Base-by-base conservation (phyloP, 1,140 invertebrate genomes). In the Latrodectus geometricus region DNA sequence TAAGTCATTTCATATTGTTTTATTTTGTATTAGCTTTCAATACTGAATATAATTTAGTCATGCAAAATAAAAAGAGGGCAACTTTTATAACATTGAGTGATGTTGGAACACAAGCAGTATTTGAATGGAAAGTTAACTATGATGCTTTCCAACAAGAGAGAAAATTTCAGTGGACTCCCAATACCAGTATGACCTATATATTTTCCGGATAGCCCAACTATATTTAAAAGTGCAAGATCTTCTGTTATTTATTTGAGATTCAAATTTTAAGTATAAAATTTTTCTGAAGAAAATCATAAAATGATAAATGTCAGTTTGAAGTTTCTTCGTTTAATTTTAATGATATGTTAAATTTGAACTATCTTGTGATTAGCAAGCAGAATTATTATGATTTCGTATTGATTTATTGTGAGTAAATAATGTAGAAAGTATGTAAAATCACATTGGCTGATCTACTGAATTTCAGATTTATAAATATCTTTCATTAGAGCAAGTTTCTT, bases 61-160 rank as follows among this genome's bases (percentile, higher is more conserved):
- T 75, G 73, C 73, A 75, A 75, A 75, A 75, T 75, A 54, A 50
- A 75, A 75, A 49, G 20, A 8, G 73, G n/a, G 50, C 49, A 20
- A 75, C 20, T 20, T 52, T 75, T 50, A 15, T 50, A 48, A 48
- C 23, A 17, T 54, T 75, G 50, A 75, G 20, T 75, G 17, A 54
- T 54, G 50, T 75, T 54, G 73, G 73, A 50, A 50, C 50, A 9
- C 73, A 75, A 20, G 15, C 50, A 17, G 49, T 20, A 52, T 75
- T 75, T 75, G 48, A 20, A 20, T 75, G 73, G 49, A 75, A 75
- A 75, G 14, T 75, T 8, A 12, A 17, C 20, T 75, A 20, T 21
- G 50, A 11, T n/a, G 15, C 49, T 54, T 11, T 54, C 14, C 9
- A 50, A 21, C 21, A 14, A 35, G 21, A 23, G 11, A 72, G 15